Base-by-base conservation (phyloP, 2,113 vertebrate species). In the Anhinga rufa region DNA sequence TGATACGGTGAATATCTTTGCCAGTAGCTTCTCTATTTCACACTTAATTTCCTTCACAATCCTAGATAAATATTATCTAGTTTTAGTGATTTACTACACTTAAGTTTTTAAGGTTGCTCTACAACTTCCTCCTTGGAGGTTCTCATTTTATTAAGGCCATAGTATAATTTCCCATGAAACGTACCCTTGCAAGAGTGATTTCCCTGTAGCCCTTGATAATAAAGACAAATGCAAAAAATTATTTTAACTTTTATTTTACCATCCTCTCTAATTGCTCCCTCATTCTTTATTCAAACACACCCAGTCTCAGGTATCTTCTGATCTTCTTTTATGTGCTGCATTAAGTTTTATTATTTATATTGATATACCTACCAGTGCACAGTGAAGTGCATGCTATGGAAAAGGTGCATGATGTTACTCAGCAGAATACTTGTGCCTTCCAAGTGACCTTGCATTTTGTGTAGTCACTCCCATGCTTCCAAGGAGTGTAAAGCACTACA, bases 21-120 rank as follows among this genome's bases (percentile, higher is more conserved):
- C 49, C 31, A 83, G 42, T 70, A 94, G 81, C 54, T 94, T 92
- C 88, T 80, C 68, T 92, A 93, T 88, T 92, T 97, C 82, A 94
- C 60, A 92, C 76, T 77, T 96, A 86, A 93, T 94, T 97, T 96
- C 72, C 38, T 92, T 90, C 94, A 88, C 32, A 83, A 74, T 51
- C 21, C 91, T 86, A 80, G 75, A 93, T 91, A 82, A 88, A 51
- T 92, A 88, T 93, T 92, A 93, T 62, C 82, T 77, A 20, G 10
- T 57, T 94, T 95, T 55, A 91, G 77, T 91, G 84, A 95, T 95
- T 95, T 95, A 94, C 44, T 94, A 60, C 70, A 84, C 65, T 87
- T 91, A 87, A 92, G 72, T 87, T 91, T 95, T 95, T 93, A 52
- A 95, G 95, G 81, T 91, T 96, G 38, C 64, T 94, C n/a, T 84